A percentile compares a stretch with the other conserved stretches of the same genome.
Conservation (phyloP, 2,888 invertebrate genomes). For the Antheraea assamensis region DNA sequence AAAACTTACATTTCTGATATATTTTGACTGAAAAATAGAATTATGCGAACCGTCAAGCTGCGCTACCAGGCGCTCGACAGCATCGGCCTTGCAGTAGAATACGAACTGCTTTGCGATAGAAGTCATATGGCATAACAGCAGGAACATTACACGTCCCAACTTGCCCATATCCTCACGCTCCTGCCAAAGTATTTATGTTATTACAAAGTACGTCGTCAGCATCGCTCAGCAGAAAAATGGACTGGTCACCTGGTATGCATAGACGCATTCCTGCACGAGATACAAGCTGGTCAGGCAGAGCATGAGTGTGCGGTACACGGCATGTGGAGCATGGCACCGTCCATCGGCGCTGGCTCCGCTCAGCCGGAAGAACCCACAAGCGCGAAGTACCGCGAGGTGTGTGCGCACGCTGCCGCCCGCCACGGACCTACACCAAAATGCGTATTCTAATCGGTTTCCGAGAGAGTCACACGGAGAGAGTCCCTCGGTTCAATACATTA, state of each 20-base stretch:
- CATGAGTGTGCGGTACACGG: constrained; percentile 37
- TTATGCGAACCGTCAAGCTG: constrained; percentile 35
- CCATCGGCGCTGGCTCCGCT: constrained; percentile 21
- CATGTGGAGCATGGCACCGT: constrained; percentile 26
- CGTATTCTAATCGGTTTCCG: neutral
- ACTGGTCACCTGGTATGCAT: constrained; percentile 46
- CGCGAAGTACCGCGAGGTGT: constrained; percentile 41
- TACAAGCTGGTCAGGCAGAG: constrained; percentile 42
- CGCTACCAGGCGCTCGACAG: constrained; percentile 37
- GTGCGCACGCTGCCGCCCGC: constrained; percentile 38
- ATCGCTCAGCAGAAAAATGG: neutral
- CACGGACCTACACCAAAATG: constrained; percentile 26
- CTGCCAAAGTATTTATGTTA: constrained; percentile 32
- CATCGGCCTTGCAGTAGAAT: constrained; percentile 45
- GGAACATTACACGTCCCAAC: constrained; percentile 69
- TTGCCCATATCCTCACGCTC: constrained; percentile 61
- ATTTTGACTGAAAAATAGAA: neutral
- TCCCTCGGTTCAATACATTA: neutral
- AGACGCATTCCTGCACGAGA: constrained; percentile 47
- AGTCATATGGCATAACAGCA: constrained; percentile 71
- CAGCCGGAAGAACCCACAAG: constrained; percentile 41
- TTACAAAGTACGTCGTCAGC: neutral
- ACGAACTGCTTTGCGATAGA: constrained; percentile 67
- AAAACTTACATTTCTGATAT: neutral
- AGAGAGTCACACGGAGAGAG: neutral